Conservation (phyloP, 2,797 vertebrate species). For the Cossypha polioptera region DNA sequence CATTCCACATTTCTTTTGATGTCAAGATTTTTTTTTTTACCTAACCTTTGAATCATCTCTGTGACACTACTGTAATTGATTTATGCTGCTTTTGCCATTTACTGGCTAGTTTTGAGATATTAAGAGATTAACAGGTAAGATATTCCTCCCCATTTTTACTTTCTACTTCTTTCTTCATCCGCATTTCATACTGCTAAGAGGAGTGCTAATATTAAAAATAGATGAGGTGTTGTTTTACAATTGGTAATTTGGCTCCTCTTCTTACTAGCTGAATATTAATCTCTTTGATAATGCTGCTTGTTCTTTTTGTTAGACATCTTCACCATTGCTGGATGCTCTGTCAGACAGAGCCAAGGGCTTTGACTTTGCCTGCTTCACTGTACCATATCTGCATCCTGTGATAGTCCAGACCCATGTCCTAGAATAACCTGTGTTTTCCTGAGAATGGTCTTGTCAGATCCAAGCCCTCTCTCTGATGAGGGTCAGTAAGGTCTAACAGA, state of each 20-base stretch:
- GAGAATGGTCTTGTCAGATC: neutral
- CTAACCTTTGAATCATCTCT: neutral
- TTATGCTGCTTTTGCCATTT: neutral
- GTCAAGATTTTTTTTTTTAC: neutral
- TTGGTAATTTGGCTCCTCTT: neutral
- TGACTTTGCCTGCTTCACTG: neutral
- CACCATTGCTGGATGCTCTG: neutral
- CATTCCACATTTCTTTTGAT: neutral
- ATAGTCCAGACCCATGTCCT: accelerated
- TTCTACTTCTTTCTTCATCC: neutral
- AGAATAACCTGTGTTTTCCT: neutral
- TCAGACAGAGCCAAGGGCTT: neutral
- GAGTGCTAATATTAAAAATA: neutral
- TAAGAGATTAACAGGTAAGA: neutral
- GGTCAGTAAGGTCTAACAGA: neutral
- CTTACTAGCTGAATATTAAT: neutral
- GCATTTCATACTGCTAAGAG: neutral
- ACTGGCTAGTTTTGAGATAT: neutral
- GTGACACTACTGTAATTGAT: neutral
- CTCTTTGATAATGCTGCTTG: neutral
- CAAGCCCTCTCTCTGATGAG: neutral
- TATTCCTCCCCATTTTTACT: neutral
- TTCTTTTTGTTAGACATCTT: neutral
- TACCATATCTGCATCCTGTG: neutral
- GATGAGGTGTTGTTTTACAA: neutral